Base-by-base conservation (phyloP, 37 sponge, comb jelly and placozoan species). In the Ianthella basta region DNA sequence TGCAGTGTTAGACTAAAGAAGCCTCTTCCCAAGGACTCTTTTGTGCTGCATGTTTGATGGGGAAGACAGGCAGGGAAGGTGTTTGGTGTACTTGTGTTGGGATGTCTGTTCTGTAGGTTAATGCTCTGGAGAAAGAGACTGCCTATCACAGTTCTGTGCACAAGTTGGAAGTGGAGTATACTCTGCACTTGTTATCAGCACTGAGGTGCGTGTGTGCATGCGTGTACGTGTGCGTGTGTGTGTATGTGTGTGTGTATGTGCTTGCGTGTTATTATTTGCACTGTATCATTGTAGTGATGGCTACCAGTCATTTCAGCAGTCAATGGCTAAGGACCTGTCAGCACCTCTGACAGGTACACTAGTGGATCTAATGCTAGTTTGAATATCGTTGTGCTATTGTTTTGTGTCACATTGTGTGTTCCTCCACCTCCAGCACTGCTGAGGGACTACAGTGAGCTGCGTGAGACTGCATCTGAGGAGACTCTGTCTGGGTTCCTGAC, bases 121-220 rank as follows among this genome's bases (percentile, higher is more conserved):
- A 73, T n/a, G 75, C 82, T 61, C 56, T 89, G 55, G 55, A 80
- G 23, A 32, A 74, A 8, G 90, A 89, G 34, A 41, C 85, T 36
- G 65, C 70, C 4, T 85, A 79, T 37, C 82, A 85, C 75, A 81
- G 53, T 24, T 73, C 81, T 55, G 90, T 89, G n/a, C 84, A 85
- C 53, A 24, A 73, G 24, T 63, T 86, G 12, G 86, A 89, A 82
- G 55, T 73, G 0, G 80, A 77, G 65, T 81, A 89, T 41, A 56
- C 85, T 21, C 53, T 59, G 0, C 38, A 64, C 34, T 82, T 89
- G 18, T 89, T 85, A 33, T 29, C 73, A 18, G 81, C 86, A 20
- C 55, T 89, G 56, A 81, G 86, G 90, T 89, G 44, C 6, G 85
- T 20, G 36, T 50, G 30, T 30, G 57, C 35, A 25, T 20, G 79